These are phyloP conservation scores for Melieria omissa DNA, from an alignment of 2,888 invertebrate species.

Conservation along the genomic window DNA sequence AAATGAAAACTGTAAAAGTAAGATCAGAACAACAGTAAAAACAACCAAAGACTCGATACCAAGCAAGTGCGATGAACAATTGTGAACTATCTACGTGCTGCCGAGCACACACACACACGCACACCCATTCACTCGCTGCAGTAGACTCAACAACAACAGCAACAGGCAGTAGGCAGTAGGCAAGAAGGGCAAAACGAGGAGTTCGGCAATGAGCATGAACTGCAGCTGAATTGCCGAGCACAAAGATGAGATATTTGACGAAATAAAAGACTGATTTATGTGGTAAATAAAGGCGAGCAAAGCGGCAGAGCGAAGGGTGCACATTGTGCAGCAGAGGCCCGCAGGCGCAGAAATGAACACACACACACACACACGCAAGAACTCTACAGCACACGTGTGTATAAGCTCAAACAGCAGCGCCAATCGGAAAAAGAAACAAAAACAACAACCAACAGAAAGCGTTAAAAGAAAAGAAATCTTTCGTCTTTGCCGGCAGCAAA, in stretches of 20 bases:
- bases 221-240: slow-evolving; percentile 14
- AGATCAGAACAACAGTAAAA: slow-evolving; percentile 33
- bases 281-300: slow-evolving; percentile 54
- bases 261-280: slow-evolving; percentile 55
- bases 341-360: slow-evolving; percentile 1
- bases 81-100: slow-evolving; percentile 41
- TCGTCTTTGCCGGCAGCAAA: slow-evolving; percentile 16
- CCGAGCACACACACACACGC: background rate
- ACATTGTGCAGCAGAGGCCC: background rate
- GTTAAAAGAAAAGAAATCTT: background rate
- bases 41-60: slow-evolving; percentile 25
- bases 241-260: slow-evolving; percentile 29
- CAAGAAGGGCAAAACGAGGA: background rate
- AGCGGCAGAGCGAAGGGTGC: slow-evolving; percentile 2
- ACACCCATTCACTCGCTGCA: background rate
- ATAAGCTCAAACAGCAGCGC: too few species aligned
- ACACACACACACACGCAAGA: background rate
- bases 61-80: background rate
- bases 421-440: too few species aligned
- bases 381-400: background rate
- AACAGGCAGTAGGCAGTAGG: background rate
- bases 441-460: background rate
- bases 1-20: too few species aligned
- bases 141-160: slow-evolving; percentile 20
- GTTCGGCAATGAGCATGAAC: background rate